phyloP scores from a whole-genome alignment of 2,888 invertebrate genomes.

The Leistus spinibarbis region DNA sequence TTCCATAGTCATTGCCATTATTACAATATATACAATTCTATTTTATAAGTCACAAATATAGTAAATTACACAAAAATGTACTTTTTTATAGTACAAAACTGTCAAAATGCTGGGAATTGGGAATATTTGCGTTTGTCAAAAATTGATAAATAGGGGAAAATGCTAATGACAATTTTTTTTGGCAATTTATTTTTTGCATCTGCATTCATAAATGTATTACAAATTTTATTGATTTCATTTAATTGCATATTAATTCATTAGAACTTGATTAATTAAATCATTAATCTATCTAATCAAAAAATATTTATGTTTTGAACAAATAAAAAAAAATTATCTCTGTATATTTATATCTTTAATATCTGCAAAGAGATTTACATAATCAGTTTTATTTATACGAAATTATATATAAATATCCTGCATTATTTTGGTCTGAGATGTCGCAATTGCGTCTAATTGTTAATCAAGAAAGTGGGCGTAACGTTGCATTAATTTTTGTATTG shows the following conservation, averaged over 20 bases:
- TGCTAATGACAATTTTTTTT: background rate
- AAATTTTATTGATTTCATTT: constrained; percentile 29
- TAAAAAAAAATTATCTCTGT: background rate
- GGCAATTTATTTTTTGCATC: constrained; percentile 10
- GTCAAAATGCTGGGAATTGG: background rate
- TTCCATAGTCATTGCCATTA: constrained; percentile 12
- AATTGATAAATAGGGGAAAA: background rate
- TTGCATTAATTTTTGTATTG: constrained; percentile 26
- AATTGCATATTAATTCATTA: background rate
- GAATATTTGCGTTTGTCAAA: background rate
- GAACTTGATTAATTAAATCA: background rate
- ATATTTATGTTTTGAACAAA: background rate
- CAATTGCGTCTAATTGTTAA: constrained; percentile 31
- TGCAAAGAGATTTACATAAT: background rate
- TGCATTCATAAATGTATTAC: constrained; percentile 31
- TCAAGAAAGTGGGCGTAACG: constrained; percentile 36
- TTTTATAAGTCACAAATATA: background rate
- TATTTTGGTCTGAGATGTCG: background rate
- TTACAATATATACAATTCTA: background rate
- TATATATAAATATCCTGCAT: background rate
- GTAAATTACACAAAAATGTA: too few species aligned
- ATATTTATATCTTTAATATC: background rate
- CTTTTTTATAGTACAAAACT: too few species aligned
- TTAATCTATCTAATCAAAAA: background rate
- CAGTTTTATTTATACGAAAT: background rate